Percentiles rank a stretch among this genome's conserved stretches.
These are phyloP conservation scores for Carpatolechia fugitivella DNA, from an alignment of 2,888 invertebrate genomes.

Conservation along the genomic window DNA sequence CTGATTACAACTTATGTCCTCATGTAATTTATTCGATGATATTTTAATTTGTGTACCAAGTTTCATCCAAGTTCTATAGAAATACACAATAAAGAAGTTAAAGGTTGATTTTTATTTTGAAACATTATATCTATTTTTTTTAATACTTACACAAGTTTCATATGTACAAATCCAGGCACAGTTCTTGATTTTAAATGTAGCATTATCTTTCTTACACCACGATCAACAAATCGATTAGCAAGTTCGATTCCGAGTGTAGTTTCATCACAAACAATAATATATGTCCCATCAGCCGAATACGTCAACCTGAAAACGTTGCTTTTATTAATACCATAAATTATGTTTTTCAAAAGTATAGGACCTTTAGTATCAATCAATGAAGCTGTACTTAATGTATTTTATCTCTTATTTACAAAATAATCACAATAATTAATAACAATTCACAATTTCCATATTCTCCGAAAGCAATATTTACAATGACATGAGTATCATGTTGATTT, in stretches of 20 bases:
- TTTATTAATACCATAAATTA: too few relatives aligned
- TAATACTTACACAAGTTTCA: conserved; percentile 40
- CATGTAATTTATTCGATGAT: conserved; percentile 33
- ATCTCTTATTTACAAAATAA: too few relatives aligned
- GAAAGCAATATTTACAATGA: too few relatives aligned
- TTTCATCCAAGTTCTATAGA: conserved; percentile 40
- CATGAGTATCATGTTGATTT: too few relatives aligned
- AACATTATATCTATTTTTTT: neutral
- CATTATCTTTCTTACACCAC: conserved; percentile 42
- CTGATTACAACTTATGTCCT: conserved; percentile 34
- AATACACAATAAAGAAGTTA: too few relatives aligned
- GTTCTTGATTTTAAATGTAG: conserved; percentile 33
- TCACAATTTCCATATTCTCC: too few relatives aligned
- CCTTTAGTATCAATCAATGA: too few relatives aligned
- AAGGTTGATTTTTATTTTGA: neutral
- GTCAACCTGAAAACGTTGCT: conserved; percentile 35
- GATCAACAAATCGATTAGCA: conserved; percentile 38
- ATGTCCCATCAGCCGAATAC: conserved; percentile 34
- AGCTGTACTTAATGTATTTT: too few relatives aligned
- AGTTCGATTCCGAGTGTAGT: conserved; percentile 41
- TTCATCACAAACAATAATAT: conserved; percentile 42
- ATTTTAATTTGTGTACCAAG: conserved; percentile 30
- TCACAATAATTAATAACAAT: too few relatives aligned
- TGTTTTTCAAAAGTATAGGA: too few relatives aligned
- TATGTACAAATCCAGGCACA: conserved; percentile 41